A percentile compares a stretch with the other conserved stretches of the same genome.
phyloP scores from a whole-genome alignment of 2,113 vertebrate genomes.

The Bufo bufo region DNA sequence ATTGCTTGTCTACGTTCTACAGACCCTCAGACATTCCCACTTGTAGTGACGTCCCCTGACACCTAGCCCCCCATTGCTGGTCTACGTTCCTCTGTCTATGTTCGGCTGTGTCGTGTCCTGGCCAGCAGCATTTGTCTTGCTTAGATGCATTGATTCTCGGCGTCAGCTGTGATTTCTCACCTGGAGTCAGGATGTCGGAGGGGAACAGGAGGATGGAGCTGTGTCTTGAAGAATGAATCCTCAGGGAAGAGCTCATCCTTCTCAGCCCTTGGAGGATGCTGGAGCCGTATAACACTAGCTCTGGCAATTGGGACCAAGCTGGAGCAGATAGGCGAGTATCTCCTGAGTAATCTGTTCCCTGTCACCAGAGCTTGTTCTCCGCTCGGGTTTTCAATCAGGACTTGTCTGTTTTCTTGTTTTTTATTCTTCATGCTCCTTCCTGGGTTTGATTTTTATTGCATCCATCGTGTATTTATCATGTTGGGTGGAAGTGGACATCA shows the following conservation, averaged over 20 bases:
- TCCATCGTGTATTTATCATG: not conserved
- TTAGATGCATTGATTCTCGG: conserved; percentile 40
- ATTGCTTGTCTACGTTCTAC: too few relatives aligned
- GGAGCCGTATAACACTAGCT: not conserved
- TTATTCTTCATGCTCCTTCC: not conserved
- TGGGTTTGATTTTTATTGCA: not conserved
- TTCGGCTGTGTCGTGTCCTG: not conserved
- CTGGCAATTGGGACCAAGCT: not conserved
- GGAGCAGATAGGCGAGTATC: conserved; percentile 3
- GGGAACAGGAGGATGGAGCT: not conserved
- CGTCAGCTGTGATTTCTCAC: conserved; percentile 31
- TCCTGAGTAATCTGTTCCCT: conserved; percentile 17
- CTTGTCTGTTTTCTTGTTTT: not conserved
- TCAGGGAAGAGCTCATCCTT: not conserved
- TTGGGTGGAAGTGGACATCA: not conserved
- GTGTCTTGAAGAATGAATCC: conserved; percentile 43
- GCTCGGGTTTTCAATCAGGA: conserved; percentile 7
- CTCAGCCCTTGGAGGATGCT: not conserved
- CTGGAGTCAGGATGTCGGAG: not conserved
- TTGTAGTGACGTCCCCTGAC: too few relatives aligned
- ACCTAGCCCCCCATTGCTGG: too few relatives aligned
- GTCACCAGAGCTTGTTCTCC: not conserved
- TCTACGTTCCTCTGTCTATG: too few relatives aligned
- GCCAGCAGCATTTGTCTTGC: conserved; percentile 26
- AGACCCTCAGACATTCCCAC: too few relatives aligned